Percentiles rank a stretch among this genome's conserved stretches.
Conservation (phyloP, 2,888 invertebrate species). For the Prosapia bicincta region DNA sequence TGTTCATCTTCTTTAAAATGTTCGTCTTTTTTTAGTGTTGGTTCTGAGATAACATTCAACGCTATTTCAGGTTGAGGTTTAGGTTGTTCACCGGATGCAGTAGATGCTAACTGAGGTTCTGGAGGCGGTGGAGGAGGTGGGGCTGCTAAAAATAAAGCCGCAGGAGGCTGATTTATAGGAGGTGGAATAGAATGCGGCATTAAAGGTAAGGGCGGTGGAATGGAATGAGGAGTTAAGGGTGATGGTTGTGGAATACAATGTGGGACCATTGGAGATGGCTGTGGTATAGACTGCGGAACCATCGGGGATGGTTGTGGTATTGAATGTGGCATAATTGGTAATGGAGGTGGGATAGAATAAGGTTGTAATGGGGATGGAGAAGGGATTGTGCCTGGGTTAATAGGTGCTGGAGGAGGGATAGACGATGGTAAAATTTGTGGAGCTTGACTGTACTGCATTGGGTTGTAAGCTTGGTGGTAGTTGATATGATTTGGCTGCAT, state of each 20-base stretch:
- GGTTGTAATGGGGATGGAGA: constrained; percentile 42
- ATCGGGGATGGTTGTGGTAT: constrained; percentile 55
- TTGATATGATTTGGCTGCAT: background rate
- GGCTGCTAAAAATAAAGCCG: constrained; percentile 44
- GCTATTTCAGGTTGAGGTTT: no score
- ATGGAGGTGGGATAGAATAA: constrained; percentile 42
- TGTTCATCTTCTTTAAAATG: background rate
- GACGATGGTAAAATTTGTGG: constrained; percentile 44
- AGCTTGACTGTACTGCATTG: constrained; percentile 43
- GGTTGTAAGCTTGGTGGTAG: constrained; percentile 43
- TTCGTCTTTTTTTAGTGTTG: background rate
- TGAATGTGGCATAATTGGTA: constrained; percentile 45
- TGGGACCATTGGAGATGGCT: constrained; percentile 43
- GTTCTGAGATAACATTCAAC: no score
- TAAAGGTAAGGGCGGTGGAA: constrained; percentile 43
- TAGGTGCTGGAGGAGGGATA: constrained; percentile 36
- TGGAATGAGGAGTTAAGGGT: constrained; percentile 39
- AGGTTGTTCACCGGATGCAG: background rate
- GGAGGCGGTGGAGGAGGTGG: constrained; percentile 43
- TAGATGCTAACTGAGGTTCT: constrained; percentile 42
- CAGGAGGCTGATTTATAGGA: constrained; percentile 30
- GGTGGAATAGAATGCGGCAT: constrained; percentile 36
- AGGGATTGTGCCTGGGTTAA: constrained; percentile 41
- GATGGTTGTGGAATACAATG: constrained; percentile 32
- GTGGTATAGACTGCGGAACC: constrained; percentile 50